A percentile compares a stretch with the other conserved stretches of the same genome.
Conservation (phyloP, 2,113 vertebrate genomes). For the Campylomormyrus tamandua region DNA sequence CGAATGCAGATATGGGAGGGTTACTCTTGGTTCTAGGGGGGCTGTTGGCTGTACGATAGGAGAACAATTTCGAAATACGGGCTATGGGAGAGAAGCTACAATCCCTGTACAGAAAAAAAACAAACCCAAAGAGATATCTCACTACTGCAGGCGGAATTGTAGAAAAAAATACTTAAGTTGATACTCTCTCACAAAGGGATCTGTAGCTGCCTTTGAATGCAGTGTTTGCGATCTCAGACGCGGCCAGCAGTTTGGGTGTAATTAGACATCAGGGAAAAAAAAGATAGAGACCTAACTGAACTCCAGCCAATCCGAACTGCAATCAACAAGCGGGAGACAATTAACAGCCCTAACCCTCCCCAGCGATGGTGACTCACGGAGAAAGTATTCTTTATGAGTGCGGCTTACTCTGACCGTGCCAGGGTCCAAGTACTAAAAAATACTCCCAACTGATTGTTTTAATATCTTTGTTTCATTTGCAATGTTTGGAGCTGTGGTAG, state of each 20-base stretch:
- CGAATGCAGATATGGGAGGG: neutral
- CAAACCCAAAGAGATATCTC: neutral
- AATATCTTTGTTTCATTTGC: neutral
- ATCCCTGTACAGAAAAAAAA: neutral
- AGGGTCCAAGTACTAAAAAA: neutral
- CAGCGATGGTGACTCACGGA: neutral
- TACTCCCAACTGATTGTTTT: neutral
- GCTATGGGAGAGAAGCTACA: neutral
- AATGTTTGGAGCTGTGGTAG: neutral
- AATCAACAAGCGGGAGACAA: neutral
- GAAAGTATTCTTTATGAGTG: neutral
- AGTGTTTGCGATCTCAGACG: neutral
- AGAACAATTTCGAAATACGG: neutral
- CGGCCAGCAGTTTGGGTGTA: neutral
- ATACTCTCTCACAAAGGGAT: neutral
- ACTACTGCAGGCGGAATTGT: neutral
- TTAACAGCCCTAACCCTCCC: too few relatives aligned
- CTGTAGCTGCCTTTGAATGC: neutral
- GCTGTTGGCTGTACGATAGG: neutral
- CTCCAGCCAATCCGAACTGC: neutral
- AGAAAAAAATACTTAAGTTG: neutral
- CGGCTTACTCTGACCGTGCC: neutral
- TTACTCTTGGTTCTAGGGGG: neutral
- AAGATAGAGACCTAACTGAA: neutral
- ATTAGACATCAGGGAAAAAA: neutral